Evolutionary conservation across 2,888 invertebrate species (phyloP).

Genomic region (Thymelicus lineola): DNA sequence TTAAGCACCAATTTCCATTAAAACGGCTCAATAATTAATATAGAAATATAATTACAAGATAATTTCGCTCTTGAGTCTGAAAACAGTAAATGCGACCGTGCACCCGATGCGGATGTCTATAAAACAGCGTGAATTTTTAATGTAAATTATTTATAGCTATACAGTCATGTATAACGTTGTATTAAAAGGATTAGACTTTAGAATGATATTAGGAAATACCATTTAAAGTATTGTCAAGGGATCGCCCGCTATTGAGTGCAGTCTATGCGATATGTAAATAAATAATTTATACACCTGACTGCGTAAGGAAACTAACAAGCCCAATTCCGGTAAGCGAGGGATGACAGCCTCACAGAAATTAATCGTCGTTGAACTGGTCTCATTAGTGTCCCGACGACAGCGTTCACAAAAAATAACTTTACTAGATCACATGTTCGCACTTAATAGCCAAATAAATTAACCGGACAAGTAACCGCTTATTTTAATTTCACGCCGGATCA

Average conservation of each 20-base stretch:
- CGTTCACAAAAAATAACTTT: constrained; percentile 74
- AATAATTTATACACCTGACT: constrained; percentile 70
- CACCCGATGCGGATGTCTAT: constrained; percentile 66
- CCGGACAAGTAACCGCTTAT: constrained; percentile 69
- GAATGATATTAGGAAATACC: constrained; percentile 80
- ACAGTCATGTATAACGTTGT: constrained; percentile 23
- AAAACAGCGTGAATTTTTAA: constrained; percentile 55
- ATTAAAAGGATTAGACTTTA: constrained; percentile 60
- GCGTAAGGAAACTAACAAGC: constrained; percentile 77
- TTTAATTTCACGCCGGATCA: constrained; percentile 78
- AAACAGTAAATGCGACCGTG: constrained; percentile 75
- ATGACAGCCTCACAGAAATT: constrained; percentile 71
- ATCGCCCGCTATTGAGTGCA: constrained; percentile 41
- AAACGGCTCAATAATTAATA: constrained; percentile 70
- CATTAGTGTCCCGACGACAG: constrained; percentile 81
- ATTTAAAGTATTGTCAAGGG: constrained; percentile 66
- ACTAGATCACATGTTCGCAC: constrained; percentile 83
- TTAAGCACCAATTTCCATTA: constrained; percentile 77
- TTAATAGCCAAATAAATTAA: constrained; percentile 83
- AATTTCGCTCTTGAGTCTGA: constrained; percentile 77
- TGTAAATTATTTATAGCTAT: constrained; percentile 25
- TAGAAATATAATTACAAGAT: constrained; percentile 83
- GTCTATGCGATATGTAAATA: constrained; percentile 58
- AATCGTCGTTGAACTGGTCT: constrained; percentile 77
- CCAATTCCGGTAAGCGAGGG: constrained; percentile 68